Conservation (phyloP, 2,888 invertebrate genomes). For the Odontocerum albicorne region DNA sequence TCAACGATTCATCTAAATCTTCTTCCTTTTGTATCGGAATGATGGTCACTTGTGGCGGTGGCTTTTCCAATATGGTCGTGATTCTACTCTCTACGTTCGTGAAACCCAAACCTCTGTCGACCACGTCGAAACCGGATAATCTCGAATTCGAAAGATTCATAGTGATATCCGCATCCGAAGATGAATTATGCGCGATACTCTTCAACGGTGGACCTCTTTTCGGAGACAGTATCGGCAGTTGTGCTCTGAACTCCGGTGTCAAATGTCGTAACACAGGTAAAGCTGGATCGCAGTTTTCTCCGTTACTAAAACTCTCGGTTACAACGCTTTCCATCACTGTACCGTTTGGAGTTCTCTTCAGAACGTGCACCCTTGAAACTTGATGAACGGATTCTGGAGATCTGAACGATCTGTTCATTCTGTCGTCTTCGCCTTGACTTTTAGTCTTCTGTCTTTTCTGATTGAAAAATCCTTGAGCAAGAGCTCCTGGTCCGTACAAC, state of each 20-base stretch:
- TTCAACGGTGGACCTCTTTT: conserved; percentile 48
- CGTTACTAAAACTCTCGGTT: conserved; percentile 32
- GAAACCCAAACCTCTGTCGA: conserved; percentile 22
- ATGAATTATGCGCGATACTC: conserved; percentile 13
- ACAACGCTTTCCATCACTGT: conserved; percentile 37
- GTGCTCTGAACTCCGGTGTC: conserved; percentile 83
- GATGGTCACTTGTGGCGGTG: conserved; percentile 20
- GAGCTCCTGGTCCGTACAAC: conserved; percentile 83
- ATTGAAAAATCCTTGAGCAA: conserved; percentile 83
- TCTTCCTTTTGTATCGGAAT: conserved; percentile 22
- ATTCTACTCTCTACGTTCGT: conserved; percentile 2
- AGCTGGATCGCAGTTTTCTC: conserved; percentile 46
- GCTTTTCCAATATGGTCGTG: conserved; percentile 5
- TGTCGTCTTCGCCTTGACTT: conserved; percentile 44
- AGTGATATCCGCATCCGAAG: conserved; percentile 16
- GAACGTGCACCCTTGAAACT: conserved; percentile 11
- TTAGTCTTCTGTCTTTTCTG: conserved; percentile 59
- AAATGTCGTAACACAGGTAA: conserved; percentile 82
- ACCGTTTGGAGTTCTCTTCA: conserved; percentile 30
- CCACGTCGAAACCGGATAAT: conserved; percentile 25
- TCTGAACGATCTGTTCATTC: conserved; percentile 17
- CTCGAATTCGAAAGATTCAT: conserved; percentile 13
- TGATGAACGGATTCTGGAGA: conserved; percentile 24
- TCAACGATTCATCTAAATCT: conserved; percentile 4
- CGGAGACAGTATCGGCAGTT: conserved; percentile 70